Percentiles rank a stretch among this genome's conserved stretches.
phyloP scores from a whole-genome alignment of 2,888 invertebrate genomes.

The Eupithecia subumbrata region DNA sequence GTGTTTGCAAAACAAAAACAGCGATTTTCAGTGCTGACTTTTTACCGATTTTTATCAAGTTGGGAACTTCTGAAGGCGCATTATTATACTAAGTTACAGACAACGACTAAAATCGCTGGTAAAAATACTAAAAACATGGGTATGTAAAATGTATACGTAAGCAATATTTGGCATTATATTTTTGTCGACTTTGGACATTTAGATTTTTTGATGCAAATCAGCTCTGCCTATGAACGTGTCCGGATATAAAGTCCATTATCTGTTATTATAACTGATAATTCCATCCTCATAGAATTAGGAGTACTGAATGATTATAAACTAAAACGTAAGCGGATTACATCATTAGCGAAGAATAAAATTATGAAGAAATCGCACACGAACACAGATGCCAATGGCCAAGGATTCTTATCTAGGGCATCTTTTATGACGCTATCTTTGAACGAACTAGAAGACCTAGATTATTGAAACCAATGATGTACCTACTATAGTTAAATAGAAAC shows the following conservation, averaged over 20 bases:
- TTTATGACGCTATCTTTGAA: neutral
- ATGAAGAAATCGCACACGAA: conserved; percentile 34
- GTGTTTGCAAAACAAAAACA: neutral
- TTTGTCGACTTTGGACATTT: neutral
- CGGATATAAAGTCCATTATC: conserved; percentile 20
- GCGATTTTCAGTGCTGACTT: neutral
- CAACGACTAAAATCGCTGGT: neutral
- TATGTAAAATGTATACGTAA: too few species aligned
- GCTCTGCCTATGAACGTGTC: conserved; percentile 14
- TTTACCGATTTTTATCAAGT: neutral
- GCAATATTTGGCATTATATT: neutral
- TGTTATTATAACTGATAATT: conserved; percentile 25
- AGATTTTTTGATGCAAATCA: conserved; percentile 19
- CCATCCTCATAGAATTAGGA: conserved; percentile 20
- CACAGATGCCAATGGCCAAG: conserved; percentile 24
- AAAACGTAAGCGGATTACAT: conserved; percentile 30
- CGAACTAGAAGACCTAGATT: conserved; percentile 1
- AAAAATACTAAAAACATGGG: neutral
- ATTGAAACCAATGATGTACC: neutral
- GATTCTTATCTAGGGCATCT: conserved; percentile 19
- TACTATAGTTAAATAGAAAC: too few species aligned
- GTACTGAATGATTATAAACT: conserved; percentile 17
- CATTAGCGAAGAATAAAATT: conserved; percentile 25
- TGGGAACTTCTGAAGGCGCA: neutral
- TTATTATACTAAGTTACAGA: neutral